Evolutionary conservation across 2,797 vertebrate species (phyloP).

Genomic region (Rhynchonycteris naso): DNA sequence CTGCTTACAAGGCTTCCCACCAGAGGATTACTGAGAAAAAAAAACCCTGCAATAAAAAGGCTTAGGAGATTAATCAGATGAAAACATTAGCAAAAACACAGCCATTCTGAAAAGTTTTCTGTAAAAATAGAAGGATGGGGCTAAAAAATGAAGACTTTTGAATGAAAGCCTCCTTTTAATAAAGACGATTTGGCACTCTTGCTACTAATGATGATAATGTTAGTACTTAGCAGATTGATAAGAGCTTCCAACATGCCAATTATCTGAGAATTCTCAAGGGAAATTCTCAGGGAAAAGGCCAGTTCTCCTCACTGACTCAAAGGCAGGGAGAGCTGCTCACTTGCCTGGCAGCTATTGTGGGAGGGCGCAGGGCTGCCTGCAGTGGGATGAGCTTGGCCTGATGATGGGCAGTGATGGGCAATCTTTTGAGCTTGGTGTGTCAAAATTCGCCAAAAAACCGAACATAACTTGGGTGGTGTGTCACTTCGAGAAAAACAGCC

Average conservation of each 20-base stretch:
- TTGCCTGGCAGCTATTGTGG: neutral
- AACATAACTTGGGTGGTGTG: no score
- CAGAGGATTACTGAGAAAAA: conserved; percentile 18
- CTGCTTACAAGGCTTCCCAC: neutral
- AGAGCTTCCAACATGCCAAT: neutral
- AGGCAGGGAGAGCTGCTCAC: neutral
- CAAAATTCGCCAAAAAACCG: no score
- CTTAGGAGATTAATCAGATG: conserved; percentile 58
- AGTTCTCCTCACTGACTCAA: neutral
- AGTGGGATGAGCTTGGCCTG: neutral
- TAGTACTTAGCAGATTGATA: conserved; percentile 12
- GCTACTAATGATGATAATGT: neutral
- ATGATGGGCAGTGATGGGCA: no score
- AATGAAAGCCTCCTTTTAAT: conserved; percentile 16
- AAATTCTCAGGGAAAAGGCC: neutral
- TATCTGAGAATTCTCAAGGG: neutral
- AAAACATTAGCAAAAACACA: conserved; percentile 45
- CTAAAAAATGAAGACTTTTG: conserved; percentile 40
- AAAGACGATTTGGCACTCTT: conserved; percentile 13
- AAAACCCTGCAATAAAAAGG: conserved; percentile 18
- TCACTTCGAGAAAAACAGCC: no score
- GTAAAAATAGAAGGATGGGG: conserved; percentile 23
- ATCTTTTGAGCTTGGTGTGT: no score
- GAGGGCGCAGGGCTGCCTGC: no score
- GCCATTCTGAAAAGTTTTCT: conserved; percentile 52